phyloP scores from a whole-genome alignment of 2,797 vertebrate species.

The Hyperoplus lanceolatus region DNA sequence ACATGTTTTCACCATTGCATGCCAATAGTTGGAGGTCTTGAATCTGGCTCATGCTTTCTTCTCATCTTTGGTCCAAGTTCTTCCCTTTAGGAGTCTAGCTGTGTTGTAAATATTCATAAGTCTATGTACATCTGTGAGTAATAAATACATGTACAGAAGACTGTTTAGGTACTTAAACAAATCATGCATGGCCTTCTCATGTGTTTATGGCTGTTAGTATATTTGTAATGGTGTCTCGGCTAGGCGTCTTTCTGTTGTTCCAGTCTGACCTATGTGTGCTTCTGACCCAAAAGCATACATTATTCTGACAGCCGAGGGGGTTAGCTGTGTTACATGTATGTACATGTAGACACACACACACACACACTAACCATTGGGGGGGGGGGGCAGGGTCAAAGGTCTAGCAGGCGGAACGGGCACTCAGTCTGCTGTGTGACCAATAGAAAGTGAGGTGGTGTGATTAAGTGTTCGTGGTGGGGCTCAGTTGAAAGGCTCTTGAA shows the following conservation, averaged over 20 bases:
- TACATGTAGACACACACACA: not conserved
- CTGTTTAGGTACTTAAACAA: not conserved
- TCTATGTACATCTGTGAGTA: conserved; percentile 10
- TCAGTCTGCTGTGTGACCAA: conserved; percentile 37
- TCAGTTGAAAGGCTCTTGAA: conserved; percentile 28
- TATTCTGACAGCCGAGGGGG: conserved; percentile 19
- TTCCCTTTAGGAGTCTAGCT: conserved; percentile 15
- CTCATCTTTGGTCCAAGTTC: conserved; percentile 10
- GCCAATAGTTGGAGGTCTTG: conserved; percentile 1
- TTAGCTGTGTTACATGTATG: conserved; percentile 10
- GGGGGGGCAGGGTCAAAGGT: conserved; percentile 44
- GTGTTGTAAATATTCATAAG: not conserved
- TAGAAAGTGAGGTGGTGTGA: conserved; percentile 42
- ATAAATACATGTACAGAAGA: conserved; percentile 17
- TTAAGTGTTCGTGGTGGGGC: conserved; percentile 35
- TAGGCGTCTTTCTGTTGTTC: conserved; percentile 23
- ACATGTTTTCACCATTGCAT: conserved; percentile 21
- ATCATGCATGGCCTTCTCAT: not conserved
- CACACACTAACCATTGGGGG: conserved; percentile 1
- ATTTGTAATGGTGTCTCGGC: conserved; percentile 10
- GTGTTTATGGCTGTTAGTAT: conserved; percentile 16
- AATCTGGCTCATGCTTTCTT: conserved; percentile 3
- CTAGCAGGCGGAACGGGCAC: conserved; percentile 34
- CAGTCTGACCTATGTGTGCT: conserved; percentile 38
- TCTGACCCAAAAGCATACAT: conserved; percentile 32